phyloP scores from a whole-genome alignment of 2,113 vertebrate genomes.

The Strix aluco region DNA sequence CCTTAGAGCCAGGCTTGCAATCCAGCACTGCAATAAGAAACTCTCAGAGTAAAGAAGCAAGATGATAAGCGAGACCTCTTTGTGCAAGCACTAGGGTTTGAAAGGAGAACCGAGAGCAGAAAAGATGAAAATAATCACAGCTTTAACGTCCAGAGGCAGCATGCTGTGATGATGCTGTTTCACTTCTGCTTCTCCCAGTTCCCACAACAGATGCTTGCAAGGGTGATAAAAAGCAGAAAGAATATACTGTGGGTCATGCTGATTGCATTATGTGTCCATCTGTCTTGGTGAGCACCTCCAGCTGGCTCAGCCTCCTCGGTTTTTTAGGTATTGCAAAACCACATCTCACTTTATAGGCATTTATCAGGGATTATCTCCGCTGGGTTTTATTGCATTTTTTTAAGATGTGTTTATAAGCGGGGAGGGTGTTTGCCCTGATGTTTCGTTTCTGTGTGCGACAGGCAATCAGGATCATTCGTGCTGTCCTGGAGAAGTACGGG shows the following conservation, averaged over 20 bases:
- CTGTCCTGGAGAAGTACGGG: slow-evolving; percentile 89
- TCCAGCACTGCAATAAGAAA: not conserved
- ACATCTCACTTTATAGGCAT: fast-evolving
- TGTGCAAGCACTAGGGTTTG: not conserved
- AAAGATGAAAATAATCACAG: not conserved
- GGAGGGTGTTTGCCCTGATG: not conserved
- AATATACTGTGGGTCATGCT: not conserved
- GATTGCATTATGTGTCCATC: fast-evolving
- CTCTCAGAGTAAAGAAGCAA: not conserved
- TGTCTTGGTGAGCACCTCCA: not conserved
- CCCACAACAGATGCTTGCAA: not conserved
- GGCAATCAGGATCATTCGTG: slow-evolving; percentile 90
- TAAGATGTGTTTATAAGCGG: not conserved
- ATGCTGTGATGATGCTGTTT: fast-evolving
- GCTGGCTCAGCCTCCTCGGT: not conserved
- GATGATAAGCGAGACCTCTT: not conserved
- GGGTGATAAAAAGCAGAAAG: not conserved
- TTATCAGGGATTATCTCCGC: fast-evolving
- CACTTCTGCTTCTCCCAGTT: not conserved
- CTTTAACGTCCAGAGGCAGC: not conserved
- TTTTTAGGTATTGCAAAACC: not conserved
- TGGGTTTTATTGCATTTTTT: not conserved
- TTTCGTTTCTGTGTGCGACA: not conserved
- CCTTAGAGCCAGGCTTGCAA: not conserved
- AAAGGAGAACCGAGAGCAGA: not conserved